Conservation (phyloP, 2,888 invertebrate species). For the Platerodrilus igneus region DNA sequence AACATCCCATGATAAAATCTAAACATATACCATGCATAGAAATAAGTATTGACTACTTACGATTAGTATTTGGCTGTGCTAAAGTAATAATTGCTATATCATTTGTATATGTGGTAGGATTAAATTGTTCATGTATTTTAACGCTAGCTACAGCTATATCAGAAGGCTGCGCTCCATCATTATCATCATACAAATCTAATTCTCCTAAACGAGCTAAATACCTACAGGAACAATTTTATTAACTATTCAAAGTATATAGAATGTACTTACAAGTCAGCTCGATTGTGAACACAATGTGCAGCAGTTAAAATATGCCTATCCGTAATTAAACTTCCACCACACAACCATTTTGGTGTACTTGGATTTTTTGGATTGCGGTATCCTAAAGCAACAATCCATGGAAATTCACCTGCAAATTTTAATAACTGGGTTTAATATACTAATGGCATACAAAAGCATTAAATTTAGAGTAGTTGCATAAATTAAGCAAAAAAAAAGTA, state of each 20-base stretch:
- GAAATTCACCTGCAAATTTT: slow-evolving; percentile 61
- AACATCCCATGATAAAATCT: too few relatives aligned
- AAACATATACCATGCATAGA: too few relatives aligned
- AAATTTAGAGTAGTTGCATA: too few relatives aligned
- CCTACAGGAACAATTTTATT: slow-evolving; percentile 47
- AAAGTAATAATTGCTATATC: slow-evolving; percentile 76
- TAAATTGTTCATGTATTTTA: slow-evolving; percentile 65
- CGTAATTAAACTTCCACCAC: slow-evolving; percentile 68
- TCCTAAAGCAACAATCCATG: slow-evolving; percentile 74
- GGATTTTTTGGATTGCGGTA: slow-evolving; percentile 52
- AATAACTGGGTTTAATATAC: too few relatives aligned
- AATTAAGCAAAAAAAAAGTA: too few relatives aligned
- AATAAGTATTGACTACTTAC: too few relatives aligned
- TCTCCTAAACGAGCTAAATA: slow-evolving; percentile 72
- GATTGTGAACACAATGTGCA: slow-evolving; percentile 65
- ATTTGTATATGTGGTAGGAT: slow-evolving; percentile 53
- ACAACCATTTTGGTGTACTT: slow-evolving; percentile 47
- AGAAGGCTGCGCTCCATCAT: slow-evolving; percentile 58
- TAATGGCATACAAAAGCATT: too few relatives aligned
- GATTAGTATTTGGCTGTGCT: slow-evolving; percentile 48
- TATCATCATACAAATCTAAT: slow-evolving; percentile 61
- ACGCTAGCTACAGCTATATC: slow-evolving; percentile 59
- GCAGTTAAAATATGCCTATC: slow-evolving; percentile 71
- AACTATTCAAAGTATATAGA: slow-evolving; percentile 3
- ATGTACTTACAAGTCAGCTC: slow-evolving; percentile 56